These are phyloP conservation scores for Cheirogaleus medius DNA, from an alignment of 2,113 vertebrate species.

Conservation along the genomic window DNA sequence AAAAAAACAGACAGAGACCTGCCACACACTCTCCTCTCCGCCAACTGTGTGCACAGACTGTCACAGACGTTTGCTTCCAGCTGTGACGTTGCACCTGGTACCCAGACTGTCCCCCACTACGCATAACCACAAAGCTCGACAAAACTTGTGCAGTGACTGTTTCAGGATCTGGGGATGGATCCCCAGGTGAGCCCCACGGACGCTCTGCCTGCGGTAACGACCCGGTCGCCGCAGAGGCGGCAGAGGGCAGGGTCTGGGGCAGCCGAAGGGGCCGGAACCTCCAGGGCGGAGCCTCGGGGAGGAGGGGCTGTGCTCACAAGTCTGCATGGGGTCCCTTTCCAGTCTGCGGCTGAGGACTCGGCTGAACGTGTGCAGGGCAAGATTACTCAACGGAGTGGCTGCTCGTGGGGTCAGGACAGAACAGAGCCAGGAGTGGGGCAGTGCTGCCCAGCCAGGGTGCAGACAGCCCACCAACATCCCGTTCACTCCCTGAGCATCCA, in stretches of 20 bases:
- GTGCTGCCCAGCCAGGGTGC: no score
- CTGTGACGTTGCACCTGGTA: neutral
- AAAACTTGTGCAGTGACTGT: no score
- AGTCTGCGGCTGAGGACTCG: neutral
- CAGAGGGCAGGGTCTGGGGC: neutral
- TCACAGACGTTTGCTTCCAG: neutral
- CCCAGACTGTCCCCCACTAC: no score
- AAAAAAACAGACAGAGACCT: neutral
- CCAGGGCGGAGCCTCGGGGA: neutral
- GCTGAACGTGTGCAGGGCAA: neutral
- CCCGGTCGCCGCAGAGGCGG: accelerated
- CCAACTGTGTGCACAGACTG: accelerated
- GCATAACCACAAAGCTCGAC: neutral
- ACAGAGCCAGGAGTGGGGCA: neutral
- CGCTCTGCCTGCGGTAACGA: accelerated
- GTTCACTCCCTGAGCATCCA: neutral
- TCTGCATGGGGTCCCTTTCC: neutral
- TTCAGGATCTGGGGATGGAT: neutral
- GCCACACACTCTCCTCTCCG: neutral
- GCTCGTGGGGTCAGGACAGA: neutral
- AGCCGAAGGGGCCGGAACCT: neutral
- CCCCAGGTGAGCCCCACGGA: neutral
- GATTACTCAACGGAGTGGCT: neutral
- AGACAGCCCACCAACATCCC: neutral
- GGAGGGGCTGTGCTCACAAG: neutral